These are phyloP conservation scores for Myripristis murdjan DNA, from an alignment of 2,797 vertebrate species.

Conservation along the genomic window DNA sequence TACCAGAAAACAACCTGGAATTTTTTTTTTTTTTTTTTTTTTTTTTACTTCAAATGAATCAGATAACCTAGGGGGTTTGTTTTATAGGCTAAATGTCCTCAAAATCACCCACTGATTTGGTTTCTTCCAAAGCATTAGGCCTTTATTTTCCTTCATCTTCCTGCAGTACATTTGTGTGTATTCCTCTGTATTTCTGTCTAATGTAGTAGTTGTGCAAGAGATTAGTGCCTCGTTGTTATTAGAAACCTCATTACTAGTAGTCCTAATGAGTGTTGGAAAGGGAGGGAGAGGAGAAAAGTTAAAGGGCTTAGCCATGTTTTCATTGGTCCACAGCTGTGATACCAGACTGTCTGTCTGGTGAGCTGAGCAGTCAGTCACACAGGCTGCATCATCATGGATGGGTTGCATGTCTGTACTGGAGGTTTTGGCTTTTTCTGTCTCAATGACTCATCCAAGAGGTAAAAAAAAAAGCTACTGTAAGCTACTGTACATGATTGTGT, in stretches of 20 bases:
- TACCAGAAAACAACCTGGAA: neutral
- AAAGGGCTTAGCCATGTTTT: conserved; percentile 25
- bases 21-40: conserved; percentile 23
- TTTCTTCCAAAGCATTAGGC: neutral
- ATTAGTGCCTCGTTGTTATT: conserved; percentile 51
- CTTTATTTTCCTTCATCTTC: conserved; percentile 5
- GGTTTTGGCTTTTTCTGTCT: neutral
- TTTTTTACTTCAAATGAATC: too few species aligned
- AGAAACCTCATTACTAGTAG: conserved; percentile 31
- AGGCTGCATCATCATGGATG: conserved; percentile 12
- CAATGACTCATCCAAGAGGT: neutral
- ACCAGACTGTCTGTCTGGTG: conserved; percentile 29
- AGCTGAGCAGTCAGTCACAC: neutral
- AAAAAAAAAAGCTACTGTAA: neutral
- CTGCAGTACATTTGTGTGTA: conserved; percentile 1
- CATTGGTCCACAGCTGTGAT: conserved; percentile 46
- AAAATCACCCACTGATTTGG: neutral
- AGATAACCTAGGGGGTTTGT: neutral
- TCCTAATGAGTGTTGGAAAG: conserved; percentile 17
- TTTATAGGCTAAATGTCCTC: conserved; percentile 12
- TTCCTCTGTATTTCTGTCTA: conserved; percentile 24
- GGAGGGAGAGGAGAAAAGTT: conserved; percentile 28
- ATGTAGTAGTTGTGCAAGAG: conserved; percentile 8
- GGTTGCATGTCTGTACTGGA: conserved; percentile 10
- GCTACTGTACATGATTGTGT: neutral